Percentiles rank a stretch among this genome's conserved stretches.
Conservation (phyloP, 53 echinoderm and acorn worm genomes). For the Henricia sp. region DNA sequence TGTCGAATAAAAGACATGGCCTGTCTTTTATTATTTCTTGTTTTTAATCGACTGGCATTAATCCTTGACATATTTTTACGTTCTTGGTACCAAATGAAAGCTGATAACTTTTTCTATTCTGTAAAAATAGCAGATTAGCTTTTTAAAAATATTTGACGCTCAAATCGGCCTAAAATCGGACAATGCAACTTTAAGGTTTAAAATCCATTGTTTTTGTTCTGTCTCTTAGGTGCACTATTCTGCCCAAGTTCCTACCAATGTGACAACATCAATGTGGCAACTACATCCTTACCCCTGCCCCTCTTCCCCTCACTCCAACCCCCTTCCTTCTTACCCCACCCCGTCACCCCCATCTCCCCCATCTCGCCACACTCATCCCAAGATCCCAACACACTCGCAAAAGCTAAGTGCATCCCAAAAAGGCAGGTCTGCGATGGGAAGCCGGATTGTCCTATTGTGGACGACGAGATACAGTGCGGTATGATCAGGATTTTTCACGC, state of each 20-base stretch:
- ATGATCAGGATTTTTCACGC: not conserved
- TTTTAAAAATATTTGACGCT: not conserved
- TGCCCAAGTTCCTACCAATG: conserved; percentile 60
- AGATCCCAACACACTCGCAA: not conserved
- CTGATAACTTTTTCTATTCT: too few species aligned
- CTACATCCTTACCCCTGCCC: not conserved
- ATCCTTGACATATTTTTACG: too few species aligned
- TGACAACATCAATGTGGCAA: conserved; percentile 1
- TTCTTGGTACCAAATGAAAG: too few species aligned
- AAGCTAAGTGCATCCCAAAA: conserved; percentile 39
- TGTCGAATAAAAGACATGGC: too few species aligned
- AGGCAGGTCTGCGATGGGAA: conserved; percentile 35
- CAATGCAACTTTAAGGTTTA: too few species aligned
- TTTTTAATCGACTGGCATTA: too few species aligned
- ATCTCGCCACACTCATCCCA: not conserved
- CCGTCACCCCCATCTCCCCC: not conserved
- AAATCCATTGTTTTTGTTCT: not conserved
- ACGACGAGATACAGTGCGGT: conserved; percentile 56
- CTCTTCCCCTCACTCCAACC: not conserved
- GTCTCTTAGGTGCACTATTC: conserved; percentile 32
- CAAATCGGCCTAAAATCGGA: too few species aligned
- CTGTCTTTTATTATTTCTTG: too few species aligned
- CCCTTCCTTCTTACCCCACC: not conserved
- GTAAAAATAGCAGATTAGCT: not conserved
- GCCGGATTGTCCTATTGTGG: conserved; percentile 10